Evolutionary conservation across 2,888 invertebrate genomes (phyloP).

Genomic region (Zaprionus bogoriensis): DNA sequence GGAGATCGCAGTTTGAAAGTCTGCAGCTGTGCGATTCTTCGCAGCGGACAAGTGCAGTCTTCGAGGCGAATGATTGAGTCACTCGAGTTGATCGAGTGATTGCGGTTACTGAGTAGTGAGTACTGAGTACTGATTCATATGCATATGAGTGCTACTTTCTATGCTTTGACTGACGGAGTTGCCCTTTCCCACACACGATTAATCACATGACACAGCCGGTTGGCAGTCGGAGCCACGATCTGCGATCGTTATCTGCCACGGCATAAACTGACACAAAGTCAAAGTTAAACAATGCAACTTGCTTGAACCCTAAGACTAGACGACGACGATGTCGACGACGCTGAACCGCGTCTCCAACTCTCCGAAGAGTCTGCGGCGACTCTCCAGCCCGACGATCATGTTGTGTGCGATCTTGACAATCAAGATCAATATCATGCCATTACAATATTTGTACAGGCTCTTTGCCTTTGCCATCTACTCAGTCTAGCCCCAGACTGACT

Average conservation of each 20-base stretch:
- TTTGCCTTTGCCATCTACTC: constrained; percentile 44
- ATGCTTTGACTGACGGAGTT: constrained; percentile 35
- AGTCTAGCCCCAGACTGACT: constrained; percentile 44
- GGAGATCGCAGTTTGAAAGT: constrained; percentile 48
- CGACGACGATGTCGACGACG: not conserved
- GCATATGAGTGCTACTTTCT: constrained; percentile 75
- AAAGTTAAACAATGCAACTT: constrained; percentile 72
- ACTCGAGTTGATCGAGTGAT: constrained; percentile 10
- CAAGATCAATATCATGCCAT: constrained; percentile 73
- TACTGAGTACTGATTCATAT: constrained; percentile 39
- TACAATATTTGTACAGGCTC: constrained; percentile 74
- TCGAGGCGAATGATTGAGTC: constrained; percentile 27
- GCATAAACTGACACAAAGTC: constrained; percentile 73
- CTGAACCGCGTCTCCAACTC: constrained; percentile 3
- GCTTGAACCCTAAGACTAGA: constrained; percentile 54
- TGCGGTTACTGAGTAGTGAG: not conserved
- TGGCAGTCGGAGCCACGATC: constrained; percentile 50
- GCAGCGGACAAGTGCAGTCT: constrained; percentile 59
- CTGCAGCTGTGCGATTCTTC: constrained; percentile 57
- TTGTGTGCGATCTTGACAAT: constrained; percentile 76
- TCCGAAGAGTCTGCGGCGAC: not conserved
- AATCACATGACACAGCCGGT: constrained; percentile 60
- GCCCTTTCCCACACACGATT: constrained; percentile 73
- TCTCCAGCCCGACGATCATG: constrained; percentile 45
- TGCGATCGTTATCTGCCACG: constrained; percentile 53